Evolutionary conservation across 2,113 vertebrate genomes (phyloP).

Genomic region (Sturnus vulgaris): DNA sequence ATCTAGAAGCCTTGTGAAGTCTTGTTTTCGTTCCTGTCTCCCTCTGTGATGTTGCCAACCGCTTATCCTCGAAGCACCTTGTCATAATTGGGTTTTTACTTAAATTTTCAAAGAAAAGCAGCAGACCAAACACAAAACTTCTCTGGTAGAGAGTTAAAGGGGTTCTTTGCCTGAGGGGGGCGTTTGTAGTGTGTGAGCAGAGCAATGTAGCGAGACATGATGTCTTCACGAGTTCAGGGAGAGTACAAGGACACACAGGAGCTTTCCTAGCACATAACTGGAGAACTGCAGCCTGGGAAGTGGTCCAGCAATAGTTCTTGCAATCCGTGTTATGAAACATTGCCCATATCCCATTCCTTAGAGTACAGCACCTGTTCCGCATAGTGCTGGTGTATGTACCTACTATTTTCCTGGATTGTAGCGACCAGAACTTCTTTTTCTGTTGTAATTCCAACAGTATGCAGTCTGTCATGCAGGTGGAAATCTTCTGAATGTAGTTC

Average conservation of each 20-base stretch:
- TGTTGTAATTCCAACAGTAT: not conserved
- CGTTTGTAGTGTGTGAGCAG: not conserved
- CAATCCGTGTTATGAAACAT: accelerated
- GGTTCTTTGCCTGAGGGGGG: not conserved
- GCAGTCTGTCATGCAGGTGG: not conserved
- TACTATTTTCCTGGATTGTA: not conserved
- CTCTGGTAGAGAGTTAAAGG: not conserved
- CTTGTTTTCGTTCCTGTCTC: not conserved
- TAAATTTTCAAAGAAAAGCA: not conserved
- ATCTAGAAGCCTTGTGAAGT: not conserved
- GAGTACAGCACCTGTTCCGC: not conserved
- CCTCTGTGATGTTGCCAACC: not conserved
- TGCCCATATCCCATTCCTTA: not conserved
- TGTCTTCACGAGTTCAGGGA: not conserved
- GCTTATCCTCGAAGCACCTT: not conserved
- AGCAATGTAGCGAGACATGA: not conserved
- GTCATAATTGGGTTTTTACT: not conserved
- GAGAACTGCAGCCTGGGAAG: not conserved
- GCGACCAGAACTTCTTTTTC: not conserved
- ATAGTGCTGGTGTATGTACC: accelerated
- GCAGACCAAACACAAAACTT: not conserved
- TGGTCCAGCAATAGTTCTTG: not conserved
- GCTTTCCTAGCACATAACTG: accelerated
- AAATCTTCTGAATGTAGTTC: not conserved
- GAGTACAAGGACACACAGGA: too few relatives aligned